phyloP scores from a whole-genome alignment of 2,888 invertebrate species.

The Macaria liturata region DNA sequence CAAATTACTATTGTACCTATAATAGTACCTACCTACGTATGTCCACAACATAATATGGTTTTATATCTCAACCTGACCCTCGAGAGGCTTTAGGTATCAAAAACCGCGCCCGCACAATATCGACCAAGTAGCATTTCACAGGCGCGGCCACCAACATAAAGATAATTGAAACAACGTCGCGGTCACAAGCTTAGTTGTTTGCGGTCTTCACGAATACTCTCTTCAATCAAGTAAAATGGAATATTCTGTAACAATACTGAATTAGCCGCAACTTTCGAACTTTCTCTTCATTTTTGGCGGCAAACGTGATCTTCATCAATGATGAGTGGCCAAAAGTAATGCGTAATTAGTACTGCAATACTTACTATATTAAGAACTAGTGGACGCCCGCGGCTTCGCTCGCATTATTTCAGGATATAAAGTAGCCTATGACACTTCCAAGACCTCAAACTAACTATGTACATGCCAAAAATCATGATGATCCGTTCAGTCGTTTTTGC shows the following conservation, averaged over 20 bases:
- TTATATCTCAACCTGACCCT: too few relatives aligned
- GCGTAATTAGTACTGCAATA: conserved; percentile 2
- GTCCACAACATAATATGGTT: too few relatives aligned
- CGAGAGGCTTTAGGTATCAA: too few relatives aligned
- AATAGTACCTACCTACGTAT: too few relatives aligned
- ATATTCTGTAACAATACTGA: conserved; percentile 15
- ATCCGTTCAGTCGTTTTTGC: too few relatives aligned
- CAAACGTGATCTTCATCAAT: conserved; percentile 8
- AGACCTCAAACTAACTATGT: too few relatives aligned
- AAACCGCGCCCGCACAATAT: conserved; percentile 10
- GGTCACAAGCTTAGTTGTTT: conserved; percentile 1
- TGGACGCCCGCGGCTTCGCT: too few relatives aligned
- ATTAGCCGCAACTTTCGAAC: conserved; percentile 14
- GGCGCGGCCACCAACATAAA: conserved; percentile 9
- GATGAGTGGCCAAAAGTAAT: conserved; percentile 12
- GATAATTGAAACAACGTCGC: conserved; percentile 1
- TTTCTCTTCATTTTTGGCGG: conserved; percentile 11
- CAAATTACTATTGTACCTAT: too few relatives aligned
- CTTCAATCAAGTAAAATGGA: not conserved
- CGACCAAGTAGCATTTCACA: conserved; percentile 4
- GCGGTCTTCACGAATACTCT: conserved; percentile 11
- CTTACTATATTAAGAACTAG: too few relatives aligned
- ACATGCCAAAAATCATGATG: too few relatives aligned
- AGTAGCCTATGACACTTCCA: too few relatives aligned
- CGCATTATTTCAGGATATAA: too few relatives aligned